These are phyloP conservation scores for Tachyglossus aculeatus DNA, from an alignment of 2,797 vertebrate species.

Conservation along the genomic window DNA sequence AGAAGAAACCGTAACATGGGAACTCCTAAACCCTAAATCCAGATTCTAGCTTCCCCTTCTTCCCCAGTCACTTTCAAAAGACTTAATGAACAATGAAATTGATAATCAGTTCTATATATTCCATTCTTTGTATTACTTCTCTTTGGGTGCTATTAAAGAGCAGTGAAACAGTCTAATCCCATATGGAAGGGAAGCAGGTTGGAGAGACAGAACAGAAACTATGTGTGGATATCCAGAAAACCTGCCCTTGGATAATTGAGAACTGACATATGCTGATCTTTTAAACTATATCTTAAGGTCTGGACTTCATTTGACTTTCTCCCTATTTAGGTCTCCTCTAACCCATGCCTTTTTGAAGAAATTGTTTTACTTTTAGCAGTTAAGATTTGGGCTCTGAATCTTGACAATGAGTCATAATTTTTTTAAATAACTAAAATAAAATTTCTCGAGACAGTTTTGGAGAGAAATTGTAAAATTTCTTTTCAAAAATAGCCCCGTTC, in stretches of 20 bases:
- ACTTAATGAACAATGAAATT: neutral
- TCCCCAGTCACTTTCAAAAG: neutral
- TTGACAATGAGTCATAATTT: no score
- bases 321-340: no score
- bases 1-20: neutral
- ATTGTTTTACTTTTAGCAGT: no score
- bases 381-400: no score
- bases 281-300: no score
- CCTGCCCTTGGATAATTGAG: neutral
- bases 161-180: neutral
- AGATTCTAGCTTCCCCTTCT: neutral
- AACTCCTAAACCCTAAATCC: neutral
- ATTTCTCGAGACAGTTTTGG: no score
- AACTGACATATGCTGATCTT: neutral
- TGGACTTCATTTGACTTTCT: no score
- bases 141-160: neutral
- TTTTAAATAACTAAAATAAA: no score
- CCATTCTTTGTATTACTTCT: neutral
- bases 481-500: slow-evolving; percentile 10
- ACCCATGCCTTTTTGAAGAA: no score
- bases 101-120: neutral
- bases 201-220: neutral
- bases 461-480: no score
- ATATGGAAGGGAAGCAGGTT: neutral
- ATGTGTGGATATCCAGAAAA: neutral